Evolutionary conservation across 2,797 vertebrate genomes (phyloP).

Genomic region (Eutrigla gurnardus): DNA sequence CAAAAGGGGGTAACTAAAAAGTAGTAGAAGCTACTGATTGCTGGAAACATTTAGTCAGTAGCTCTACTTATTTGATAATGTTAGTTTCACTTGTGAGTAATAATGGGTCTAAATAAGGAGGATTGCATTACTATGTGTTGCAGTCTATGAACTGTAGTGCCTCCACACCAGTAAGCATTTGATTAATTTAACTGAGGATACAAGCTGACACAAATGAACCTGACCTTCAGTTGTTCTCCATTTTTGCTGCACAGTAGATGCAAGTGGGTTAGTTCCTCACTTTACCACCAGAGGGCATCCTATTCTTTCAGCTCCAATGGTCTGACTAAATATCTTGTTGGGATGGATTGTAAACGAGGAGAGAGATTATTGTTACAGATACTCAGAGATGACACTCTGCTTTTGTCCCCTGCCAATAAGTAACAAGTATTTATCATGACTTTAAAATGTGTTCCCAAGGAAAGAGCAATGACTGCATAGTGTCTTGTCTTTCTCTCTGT

Average conservation of each 20-base stretch:
- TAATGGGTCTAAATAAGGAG: neutral
- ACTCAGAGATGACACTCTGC: neutral
- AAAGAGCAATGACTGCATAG: neutral
- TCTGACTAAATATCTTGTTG: neutral
- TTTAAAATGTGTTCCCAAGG: neutral
- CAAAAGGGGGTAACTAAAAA: neutral
- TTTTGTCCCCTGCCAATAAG: neutral
- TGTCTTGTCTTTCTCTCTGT: slow-evolving; percentile 37
- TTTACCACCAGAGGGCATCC: slow-evolving; percentile 72
- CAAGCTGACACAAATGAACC: slow-evolving; percentile 4
- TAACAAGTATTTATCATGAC: neutral
- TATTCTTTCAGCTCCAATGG: slow-evolving; percentile 2
- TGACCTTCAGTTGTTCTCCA: neutral
- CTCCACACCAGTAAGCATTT: neutral
- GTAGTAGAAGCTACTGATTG: neutral
- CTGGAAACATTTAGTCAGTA: neutral
- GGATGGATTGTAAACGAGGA: neutral
- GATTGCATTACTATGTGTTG: neutral
- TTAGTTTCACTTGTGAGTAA: neutral
- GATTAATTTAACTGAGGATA: neutral
- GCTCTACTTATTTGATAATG: neutral
- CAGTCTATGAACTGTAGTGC: neutral
- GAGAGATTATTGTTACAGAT: neutral
- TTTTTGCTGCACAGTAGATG: neutral
- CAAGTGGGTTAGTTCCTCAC: slow-evolving; percentile 19